Evolutionary conservation across 2,113 vertebrate species (phyloP).

Genomic region (Tor tambroides): DNA sequence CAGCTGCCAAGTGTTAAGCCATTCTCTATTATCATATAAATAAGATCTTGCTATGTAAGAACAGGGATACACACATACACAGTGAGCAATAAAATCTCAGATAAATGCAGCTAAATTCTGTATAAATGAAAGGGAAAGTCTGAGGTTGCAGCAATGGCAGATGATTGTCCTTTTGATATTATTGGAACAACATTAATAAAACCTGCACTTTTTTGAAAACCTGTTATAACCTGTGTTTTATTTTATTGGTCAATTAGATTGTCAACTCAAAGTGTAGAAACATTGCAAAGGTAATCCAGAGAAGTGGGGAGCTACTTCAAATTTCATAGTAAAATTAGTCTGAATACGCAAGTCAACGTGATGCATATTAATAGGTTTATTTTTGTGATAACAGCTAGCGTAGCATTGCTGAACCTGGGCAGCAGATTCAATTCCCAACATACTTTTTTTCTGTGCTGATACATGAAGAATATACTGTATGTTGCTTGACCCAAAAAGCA

Average conservation of each 20-base stretch:
- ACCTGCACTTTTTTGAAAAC: neutral
- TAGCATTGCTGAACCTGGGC: too few species aligned
- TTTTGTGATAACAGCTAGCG: too few species aligned
- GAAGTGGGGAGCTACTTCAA: neutral
- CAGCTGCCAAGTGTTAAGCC: constrained; percentile 13
- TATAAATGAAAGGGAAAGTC: neutral
- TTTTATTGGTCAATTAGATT: neutral
- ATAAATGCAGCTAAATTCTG: neutral
- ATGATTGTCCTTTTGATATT: neutral
- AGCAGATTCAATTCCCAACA: too few species aligned
- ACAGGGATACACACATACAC: neutral
- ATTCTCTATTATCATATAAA: constrained; percentile 30
- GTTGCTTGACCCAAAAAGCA: neutral
- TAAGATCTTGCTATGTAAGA: constrained; percentile 18
- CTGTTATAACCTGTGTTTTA: neutral
- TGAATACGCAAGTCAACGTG: too few species aligned
- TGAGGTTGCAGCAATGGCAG: neutral
- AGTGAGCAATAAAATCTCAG: neutral
- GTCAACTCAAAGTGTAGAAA: neutral
- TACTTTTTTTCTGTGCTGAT: neutral
- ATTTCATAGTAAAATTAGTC: too few species aligned
- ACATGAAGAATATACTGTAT: neutral
- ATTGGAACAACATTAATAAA: neutral
- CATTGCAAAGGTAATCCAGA: neutral
- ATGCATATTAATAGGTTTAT: too few species aligned